Evolutionary conservation across 2,888 invertebrate species (phyloP), one percentile per base, ranked within the genome.

Genomic region (Melolontha melolontha): DNA sequence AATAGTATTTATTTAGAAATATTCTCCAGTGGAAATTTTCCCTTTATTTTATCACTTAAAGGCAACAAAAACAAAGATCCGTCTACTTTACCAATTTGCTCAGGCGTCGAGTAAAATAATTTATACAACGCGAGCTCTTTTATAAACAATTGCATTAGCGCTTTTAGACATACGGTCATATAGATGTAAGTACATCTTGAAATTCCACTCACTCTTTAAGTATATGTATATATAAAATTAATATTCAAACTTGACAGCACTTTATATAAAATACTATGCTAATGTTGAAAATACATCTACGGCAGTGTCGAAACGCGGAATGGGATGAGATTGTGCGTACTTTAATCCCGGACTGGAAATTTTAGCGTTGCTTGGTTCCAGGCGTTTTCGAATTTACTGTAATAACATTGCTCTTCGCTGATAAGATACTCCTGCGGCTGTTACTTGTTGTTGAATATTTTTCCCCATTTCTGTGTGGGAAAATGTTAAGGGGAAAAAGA

Each of bases 231-330:
- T 34, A 6, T 66, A 75, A 75, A 77, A 78, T 79, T 80, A 79
- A 80, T 79, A 80, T 79, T 79, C 79, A 77, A 77, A 77, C 78
- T 79, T 77, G 78, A 79, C 71, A 78, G 75, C 77, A 75, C 77
- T 78, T 78, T 77, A 76, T 76, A 78, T 79, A 77, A 79, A 79
- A 79, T 77, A 77, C 77, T 77, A 79, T 78, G 79, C 78, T 79
- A 79, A 79, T 79, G 78, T 73, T 71, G 76, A 75, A 75, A 78
- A 77, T 76, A 79, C 76, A 75, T 75, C 72, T 70, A 72, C 50
- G 49, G 68, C 10, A 34, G 6, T 34, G 34, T 10, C 34, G 34
- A 10, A 8, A 34, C 34, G 41, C 41, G 34, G 54, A 62, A 12
- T 40, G 41, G 17, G 40, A 47, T 51, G 47, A 22, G 22, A 22